Evolutionary conservation across 53 echinoderm and acorn worm genomes (phyloP).

Genomic region (Paelopatides confundens): DNA sequence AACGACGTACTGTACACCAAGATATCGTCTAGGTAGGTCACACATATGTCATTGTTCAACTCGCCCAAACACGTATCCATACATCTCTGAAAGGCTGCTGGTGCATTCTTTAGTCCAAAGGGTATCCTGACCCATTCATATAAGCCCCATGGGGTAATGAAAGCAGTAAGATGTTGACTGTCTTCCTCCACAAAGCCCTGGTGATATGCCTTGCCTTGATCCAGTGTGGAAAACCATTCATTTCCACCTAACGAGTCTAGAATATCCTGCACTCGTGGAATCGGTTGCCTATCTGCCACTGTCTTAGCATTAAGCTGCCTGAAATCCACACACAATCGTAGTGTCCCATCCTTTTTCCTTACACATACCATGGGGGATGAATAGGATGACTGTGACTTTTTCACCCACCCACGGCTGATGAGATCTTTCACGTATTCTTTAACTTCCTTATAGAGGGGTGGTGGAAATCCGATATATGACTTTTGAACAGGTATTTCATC

Average conservation of each 20-base stretch:
- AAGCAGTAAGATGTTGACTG: conserved; percentile 60
- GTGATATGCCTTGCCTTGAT: conserved; percentile 77
- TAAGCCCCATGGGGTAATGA: conserved; percentile 84
- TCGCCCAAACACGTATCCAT: conserved; percentile 47
- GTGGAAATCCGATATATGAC: conserved; percentile 61
- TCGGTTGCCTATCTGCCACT: conserved; percentile 70
- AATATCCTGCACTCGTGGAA: conserved; percentile 72
- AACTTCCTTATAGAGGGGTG: conserved; percentile 66
- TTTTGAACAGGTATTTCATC: conserved; percentile 53
- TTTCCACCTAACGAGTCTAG: conserved; percentile 64
- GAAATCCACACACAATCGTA: conserved; percentile 61
- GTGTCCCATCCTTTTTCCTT: conserved; percentile 50
- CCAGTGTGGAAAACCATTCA: conserved; percentile 68
- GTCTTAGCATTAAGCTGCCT: conserved; percentile 64
- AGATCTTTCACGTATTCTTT: conserved; percentile 63
- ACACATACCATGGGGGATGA: conserved; percentile 61
- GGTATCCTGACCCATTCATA: conserved; percentile 81
- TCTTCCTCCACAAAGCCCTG: conserved; percentile 70
- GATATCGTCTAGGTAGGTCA: conserved; percentile 43
- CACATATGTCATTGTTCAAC: conserved; percentile 45
- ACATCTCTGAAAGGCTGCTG: conserved; percentile 60
- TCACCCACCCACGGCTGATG: conserved; percentile 59
- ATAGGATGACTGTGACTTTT: conserved; percentile 40
- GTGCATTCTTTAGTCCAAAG: conserved; percentile 76
- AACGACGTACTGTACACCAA: conserved; percentile 31